phyloP scores from a whole-genome alignment of 92 coral and sea anemone genomes.

The Zoanthus gigantus region DNA sequence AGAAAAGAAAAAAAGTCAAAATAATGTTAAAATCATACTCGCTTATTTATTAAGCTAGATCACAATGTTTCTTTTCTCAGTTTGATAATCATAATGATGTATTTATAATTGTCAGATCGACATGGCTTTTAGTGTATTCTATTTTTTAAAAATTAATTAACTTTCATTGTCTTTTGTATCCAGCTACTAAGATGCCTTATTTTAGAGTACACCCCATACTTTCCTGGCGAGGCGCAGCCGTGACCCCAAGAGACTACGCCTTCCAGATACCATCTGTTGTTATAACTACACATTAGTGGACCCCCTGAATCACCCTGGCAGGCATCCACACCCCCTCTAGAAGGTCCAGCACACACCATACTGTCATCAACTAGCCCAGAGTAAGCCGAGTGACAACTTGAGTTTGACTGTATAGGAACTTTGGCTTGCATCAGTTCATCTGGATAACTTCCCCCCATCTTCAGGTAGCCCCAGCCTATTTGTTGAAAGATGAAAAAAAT shows the following conservation, averaged over 20 bases:
- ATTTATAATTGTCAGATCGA: too few species aligned
- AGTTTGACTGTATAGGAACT: conserved; percentile 24
- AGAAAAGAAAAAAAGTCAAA: too few species aligned
- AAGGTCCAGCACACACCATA: not conserved
- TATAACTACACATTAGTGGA: not conserved
- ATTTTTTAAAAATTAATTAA: not conserved
- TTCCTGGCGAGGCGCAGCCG: conserved; percentile 11
- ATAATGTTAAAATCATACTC: too few species aligned
- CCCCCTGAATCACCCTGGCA: conserved; percentile 3
- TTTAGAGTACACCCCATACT: conserved; percentile 27
- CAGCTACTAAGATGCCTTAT: conserved; percentile 3
- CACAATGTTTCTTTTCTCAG: too few species aligned
- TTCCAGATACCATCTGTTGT: conserved; percentile 20
- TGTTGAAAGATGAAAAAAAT: too few species aligned
- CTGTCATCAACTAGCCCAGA: conserved; percentile 1
- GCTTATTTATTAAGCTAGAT: too few species aligned
- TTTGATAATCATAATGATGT: too few species aligned
- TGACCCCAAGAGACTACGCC: conserved; percentile 28
- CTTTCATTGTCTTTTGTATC: conserved; percentile 25
- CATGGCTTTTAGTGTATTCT: too few species aligned
- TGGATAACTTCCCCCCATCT: not conserved
- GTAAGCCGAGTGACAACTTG: conserved; percentile 7
- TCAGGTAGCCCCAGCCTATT: too few species aligned
- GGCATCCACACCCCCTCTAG: conserved; percentile 9
- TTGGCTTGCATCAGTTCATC: not conserved